Evolutionary conservation across 2,888 invertebrate genomes (phyloP), one percentile per base, ranked within the genome.

Genomic region (Euplexia lucipara): DNA sequence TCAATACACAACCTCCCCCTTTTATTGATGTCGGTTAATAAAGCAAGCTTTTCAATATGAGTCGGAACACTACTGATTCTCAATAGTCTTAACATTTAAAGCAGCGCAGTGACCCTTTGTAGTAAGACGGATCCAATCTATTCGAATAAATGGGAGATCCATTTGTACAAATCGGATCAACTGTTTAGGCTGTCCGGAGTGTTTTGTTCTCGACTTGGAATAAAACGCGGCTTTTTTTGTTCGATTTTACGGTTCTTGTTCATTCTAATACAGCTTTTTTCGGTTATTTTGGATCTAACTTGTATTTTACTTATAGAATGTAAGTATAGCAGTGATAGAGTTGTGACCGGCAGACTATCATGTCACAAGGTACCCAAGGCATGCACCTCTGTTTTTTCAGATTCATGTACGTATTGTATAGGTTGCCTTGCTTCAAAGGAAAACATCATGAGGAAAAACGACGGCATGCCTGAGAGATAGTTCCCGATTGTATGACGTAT

Each of bases 81-180:
- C 54, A 52, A 52, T 72, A 56, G 42, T 59, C 41, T 57, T 20
- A 51, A 64, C 54, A 52, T 77, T 72, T 30, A 54, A 56, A 59
- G 73, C 64, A 56, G 66, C 54, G 26, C 42, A 57, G n/a, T 81
- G 75, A 68, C 70, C 70, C 67, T 60, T 56, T 58, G 65, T 48
- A 39, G 57, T 68, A 54, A 81, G 64, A 65, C 60, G 67, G 48
- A 63, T 78, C 67, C 78, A 78, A 81, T 78, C 70, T 81, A 75
- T 81, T 69, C 62, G 53, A 44, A 75, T 79, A 79, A 81, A 79
- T 78, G 66, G 71, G 22, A 39, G 44, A 66, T 61, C 75, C 68
- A 78, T 81, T 81, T 78, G 71, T 69, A 48, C 56, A 66, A 79
- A 79, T 71, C 79, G 71, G 62, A 75, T 79, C 71, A 66, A 81